Base-by-base conservation (phyloP, 2,888 invertebrate species). In the Lutraria lutraria region DNA sequence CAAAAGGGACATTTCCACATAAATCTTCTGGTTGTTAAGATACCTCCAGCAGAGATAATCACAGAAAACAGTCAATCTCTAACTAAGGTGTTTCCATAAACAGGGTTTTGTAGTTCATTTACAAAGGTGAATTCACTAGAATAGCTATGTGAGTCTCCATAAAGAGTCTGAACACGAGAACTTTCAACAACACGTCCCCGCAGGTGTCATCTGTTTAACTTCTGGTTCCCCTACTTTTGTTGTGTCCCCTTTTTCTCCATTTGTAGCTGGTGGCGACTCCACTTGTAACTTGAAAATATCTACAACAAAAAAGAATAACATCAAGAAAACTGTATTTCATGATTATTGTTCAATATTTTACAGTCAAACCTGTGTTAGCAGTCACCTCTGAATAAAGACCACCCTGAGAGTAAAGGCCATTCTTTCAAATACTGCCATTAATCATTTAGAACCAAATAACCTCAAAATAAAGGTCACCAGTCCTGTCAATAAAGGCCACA, bases 221-320 rank as follows among this genome's bases (percentile, higher is more conserved):
- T 88, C 87, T 43, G 79, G 90, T 25, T 90, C 88, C 29, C 76
- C 76, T 13, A 92, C 43, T 54, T 88, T 90, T n/a, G 83, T 84
- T 63, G 87, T 84, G 25, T 87, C 81, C 6, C 83, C 85, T 60
- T 88, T 84, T 25, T 63, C 34, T 6, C 81, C 52, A n/a, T 76
- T 63, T 16, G 82, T 76, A 31, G 85, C 83, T 15, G 88, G 91
- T 63, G 91, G 92, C 53, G 93, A 91, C 83, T 95, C 95, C 15
- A 95, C 94, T 90, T 95, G 95, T 19, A 94, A 90, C 88, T 95
- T 95, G 90, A 94, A 95, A 83, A 95, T 95, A 92, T 95, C 95
- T 95, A 91, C 16, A 89, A 86, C 34, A 56, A 16, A n/a, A 6
- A 79, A 31, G 10, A 0, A 52, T 53, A 53, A 53, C 12, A n/a